Base-by-base conservation (phyloP, 2,888 invertebrate genomes). In the Pemphredon lugubris region DNA sequence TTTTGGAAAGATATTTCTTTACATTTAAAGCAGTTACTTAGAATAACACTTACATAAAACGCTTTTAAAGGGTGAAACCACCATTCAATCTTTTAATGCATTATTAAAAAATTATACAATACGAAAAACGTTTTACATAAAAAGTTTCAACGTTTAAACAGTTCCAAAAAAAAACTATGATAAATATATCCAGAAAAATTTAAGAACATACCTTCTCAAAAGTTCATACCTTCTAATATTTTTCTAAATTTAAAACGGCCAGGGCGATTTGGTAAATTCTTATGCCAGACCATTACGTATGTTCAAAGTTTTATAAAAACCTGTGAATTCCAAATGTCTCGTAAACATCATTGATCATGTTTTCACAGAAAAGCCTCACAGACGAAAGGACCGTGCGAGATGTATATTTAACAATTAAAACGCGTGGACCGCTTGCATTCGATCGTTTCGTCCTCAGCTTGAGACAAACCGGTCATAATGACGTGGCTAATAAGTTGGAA, bases 371-470 rank as follows among this genome's bases (percentile, higher is more conserved):
- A 14, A 74, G 68, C 14, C 57, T 87, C 13, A 45, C 47, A 0
- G 54, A 70, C 2, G 1, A 14, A 11, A 71, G 75, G 11, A 88
- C 82, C 1, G 47, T 77, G 0, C 69, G 66, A 3, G 85, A 86
- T 9, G 84, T 89, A 32, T 81, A 80, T 51, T 47, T 75, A 6
- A 87, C 82, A 0, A 81, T 87, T 14, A 88, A 84, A 68, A 88
- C 86, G 1, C 79, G 89, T 60, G 89, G 89, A 2, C 89, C 89
- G 0, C 14, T 73, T 13, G 89, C 89, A 2, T 89, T 84, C 58
- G 16, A 70, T n/a, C 85, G 83, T 65, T 76, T 89, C 6, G 26
- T 86, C 6, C 1, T 39, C 11, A 85, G 87, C 54, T 67, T 89
- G 45, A 78, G 63, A 13, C 73, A 86, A 58, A 84, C 84, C 1